Evolutionary conservation across 2,797 vertebrate species (phyloP).

Genomic region (Karalla daura): DNA sequence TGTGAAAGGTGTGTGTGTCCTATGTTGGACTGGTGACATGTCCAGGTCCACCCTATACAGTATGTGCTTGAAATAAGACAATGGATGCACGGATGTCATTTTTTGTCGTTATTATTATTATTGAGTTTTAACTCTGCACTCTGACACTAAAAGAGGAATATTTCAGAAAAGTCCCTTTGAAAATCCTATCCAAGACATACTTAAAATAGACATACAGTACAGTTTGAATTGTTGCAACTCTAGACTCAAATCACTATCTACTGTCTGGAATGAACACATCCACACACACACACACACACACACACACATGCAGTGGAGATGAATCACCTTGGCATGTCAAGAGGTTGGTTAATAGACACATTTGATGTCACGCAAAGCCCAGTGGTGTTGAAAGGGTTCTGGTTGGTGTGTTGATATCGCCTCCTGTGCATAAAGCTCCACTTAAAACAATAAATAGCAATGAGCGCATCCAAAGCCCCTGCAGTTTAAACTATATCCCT

Average conservation of each 20-base stretch:
- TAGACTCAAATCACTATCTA: constrained; percentile 53
- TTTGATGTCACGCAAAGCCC: constrained; percentile 81
- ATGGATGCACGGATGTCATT: too few relatives aligned
- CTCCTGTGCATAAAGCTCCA: constrained; percentile 80
- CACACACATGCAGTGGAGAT: constrained; percentile 61
- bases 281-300: not conserved
- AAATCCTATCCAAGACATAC: constrained; percentile 57
- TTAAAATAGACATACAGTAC: constrained; percentile 71
- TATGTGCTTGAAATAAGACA: too few relatives aligned
- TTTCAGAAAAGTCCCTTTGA: constrained; percentile 55
- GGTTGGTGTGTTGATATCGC: constrained; percentile 82
- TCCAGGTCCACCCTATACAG: too few relatives aligned
- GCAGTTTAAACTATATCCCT: constrained; percentile 79
- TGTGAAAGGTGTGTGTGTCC: too few relatives aligned
- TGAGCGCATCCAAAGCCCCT: constrained; percentile 78
- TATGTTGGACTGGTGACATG: too few relatives aligned
- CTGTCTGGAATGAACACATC: constrained; percentile 47
- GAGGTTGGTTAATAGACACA: constrained; percentile 84
- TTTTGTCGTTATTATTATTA: constrained; percentile 55
- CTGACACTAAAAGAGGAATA: constrained; percentile 46
- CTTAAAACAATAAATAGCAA: constrained; percentile 85
- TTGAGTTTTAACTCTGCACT: constrained; percentile 20
- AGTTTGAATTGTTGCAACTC: constrained; percentile 62
- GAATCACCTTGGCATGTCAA: constrained; percentile 81
- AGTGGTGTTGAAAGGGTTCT: constrained; percentile 81